These are phyloP conservation scores for Tympanuchus pallidicinctus DNA, from an alignment of 2,113 vertebrate genomes.

Conservation along the genomic window DNA sequence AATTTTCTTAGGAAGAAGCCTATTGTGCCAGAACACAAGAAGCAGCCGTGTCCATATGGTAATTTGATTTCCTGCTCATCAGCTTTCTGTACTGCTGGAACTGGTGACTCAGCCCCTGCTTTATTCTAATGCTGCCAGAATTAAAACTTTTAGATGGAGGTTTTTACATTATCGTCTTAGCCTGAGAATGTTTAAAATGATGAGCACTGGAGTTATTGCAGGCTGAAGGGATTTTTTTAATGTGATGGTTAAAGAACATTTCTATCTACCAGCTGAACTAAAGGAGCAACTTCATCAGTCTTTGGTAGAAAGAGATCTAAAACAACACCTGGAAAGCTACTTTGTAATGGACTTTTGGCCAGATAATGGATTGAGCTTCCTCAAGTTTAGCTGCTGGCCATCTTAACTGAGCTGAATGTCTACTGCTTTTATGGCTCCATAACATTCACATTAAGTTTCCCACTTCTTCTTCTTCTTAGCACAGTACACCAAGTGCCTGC, in stretches of 20 bases:
- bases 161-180: neutral
- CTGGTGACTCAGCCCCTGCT: neutral
- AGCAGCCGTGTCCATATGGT: slow-evolving; percentile 98
- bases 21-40: slow-evolving; percentile 95
- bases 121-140: neutral
- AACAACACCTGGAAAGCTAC: neutral
- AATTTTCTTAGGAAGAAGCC: slow-evolving; percentile 97
- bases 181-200: neutral
- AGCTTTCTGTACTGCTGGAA: neutral
- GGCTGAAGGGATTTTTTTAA: neutral
- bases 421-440: neutral
- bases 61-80: slow-evolving; percentile 47
- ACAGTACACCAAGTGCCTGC: neutral
- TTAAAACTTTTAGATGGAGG: neutral
- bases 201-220: neutral
- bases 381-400: neutral
- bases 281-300: neutral
- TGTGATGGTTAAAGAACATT: neutral
- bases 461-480: neutral
- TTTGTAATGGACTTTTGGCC: neutral
- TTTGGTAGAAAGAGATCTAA: neutral
- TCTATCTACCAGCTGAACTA: neutral
- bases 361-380: neutral
- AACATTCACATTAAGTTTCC: neutral
- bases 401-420: neutral